Evolutionary conservation across 92 coral and sea anemone genomes (phyloP).

Genomic region (Montipora capitata): DNA sequence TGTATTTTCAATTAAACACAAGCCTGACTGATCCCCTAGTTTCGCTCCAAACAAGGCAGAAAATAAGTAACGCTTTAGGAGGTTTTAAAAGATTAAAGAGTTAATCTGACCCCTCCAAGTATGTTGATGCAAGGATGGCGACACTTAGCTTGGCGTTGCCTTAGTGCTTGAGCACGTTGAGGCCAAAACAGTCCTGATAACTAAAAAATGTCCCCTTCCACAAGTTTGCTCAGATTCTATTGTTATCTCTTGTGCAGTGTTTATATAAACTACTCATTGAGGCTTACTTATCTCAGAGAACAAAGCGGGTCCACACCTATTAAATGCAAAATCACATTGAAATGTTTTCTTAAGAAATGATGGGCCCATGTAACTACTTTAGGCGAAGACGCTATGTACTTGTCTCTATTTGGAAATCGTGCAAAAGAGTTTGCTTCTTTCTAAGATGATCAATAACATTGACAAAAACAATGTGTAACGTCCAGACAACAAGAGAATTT

Average conservation of each 20-base stretch:
- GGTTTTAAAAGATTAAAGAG: conserved; percentile 6
- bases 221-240: conserved; percentile 22
- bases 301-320: conserved; percentile 8
- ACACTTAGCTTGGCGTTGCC: not conserved
- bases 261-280: not conserved
- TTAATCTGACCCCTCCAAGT: conserved; percentile 36
- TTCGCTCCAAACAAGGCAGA: not conserved
- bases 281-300: not conserved
- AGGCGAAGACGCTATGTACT: not conserved
- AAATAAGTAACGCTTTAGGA: not conserved
- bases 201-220: not conserved
- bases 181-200: conserved; percentile 16
- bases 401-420: not conserved
- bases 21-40: not conserved
- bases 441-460: not conserved
- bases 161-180: conserved; percentile 6
- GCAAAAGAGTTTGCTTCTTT: not conserved
- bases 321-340: not conserved
- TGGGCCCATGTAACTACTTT: not conserved
- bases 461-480: not conserved
- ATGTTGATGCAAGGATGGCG: conserved; percentile 18
- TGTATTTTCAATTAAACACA: not conserved
- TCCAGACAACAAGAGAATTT: not conserved
- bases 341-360: conserved; percentile 1
- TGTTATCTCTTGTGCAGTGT: not conserved